Evolutionary conservation across 2,113 vertebrate genomes (phyloP).

Genomic region (Miniopterus natalensis): DNA sequence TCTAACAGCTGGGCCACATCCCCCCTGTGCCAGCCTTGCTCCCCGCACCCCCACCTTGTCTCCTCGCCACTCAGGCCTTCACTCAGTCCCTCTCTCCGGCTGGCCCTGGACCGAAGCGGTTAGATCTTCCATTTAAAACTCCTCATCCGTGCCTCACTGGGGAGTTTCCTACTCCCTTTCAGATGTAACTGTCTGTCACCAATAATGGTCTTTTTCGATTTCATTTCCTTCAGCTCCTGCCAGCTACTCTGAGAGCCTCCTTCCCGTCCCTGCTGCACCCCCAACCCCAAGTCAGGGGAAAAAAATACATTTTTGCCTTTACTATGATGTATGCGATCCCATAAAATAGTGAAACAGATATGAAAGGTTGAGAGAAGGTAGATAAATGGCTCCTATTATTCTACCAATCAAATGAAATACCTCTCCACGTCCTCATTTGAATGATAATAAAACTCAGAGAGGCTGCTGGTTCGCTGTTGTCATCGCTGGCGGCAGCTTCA

Average conservation of each 20-base stretch:
- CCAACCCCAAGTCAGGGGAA: conserved; percentile 75
- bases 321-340: conserved; percentile 94
- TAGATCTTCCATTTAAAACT: conserved; percentile 73
- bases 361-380: conserved; percentile 94
- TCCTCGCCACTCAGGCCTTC: not conserved
- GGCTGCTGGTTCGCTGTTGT: conserved; percentile 85
- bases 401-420: conserved; percentile 95
- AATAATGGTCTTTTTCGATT: conserved; percentile 82
- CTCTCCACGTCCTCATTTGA: conserved; percentile 94
- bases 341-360: conserved; percentile 95
- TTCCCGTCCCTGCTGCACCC: conserved; percentile 50
- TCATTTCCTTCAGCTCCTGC: conserved; percentile 80
- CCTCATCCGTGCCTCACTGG: conserved; percentile 56
- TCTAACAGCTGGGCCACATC: conserved; percentile 1
- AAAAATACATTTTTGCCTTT: conserved; percentile 93
- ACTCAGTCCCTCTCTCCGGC: not conserved
- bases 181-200: conserved; percentile 84
- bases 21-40: not conserved
- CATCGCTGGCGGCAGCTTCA: conserved; percentile 81
- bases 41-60: not conserved
- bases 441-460: conserved; percentile 93
- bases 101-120: conserved; percentile 27
- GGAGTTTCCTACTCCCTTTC: conserved; percentile 76
- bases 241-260: conserved; percentile 36
- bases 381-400: conserved; percentile 97